Conservation (phyloP, 1,140 invertebrate species). For the Bombus affinis region DNA sequence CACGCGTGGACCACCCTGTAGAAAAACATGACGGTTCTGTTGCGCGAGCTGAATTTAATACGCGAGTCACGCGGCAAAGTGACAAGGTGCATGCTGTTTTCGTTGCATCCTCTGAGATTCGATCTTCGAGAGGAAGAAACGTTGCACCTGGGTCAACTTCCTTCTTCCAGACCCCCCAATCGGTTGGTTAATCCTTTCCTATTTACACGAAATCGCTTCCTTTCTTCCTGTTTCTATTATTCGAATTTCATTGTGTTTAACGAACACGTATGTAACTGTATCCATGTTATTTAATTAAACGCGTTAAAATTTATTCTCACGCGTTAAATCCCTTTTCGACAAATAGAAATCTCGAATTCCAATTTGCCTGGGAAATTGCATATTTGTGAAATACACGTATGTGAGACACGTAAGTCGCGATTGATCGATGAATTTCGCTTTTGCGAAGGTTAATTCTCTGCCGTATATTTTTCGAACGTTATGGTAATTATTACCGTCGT, state of each 20-base stretch:
- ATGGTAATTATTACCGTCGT: too few species aligned
- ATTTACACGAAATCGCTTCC: constrained; percentile 22
- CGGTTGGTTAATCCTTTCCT: constrained; percentile 65
- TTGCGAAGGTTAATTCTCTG: neutral
- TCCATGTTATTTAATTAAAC: too few species aligned
- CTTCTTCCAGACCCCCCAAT: constrained; percentile 74
- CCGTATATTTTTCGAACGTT: too few species aligned
- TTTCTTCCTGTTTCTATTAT: neutral
- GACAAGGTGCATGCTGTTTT: constrained; percentile 72
- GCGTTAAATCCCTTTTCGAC: too few species aligned
- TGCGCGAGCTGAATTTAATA: constrained; percentile 60
- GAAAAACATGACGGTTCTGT: constrained; percentile 57
- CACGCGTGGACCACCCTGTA: constrained; percentile 72
- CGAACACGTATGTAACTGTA: too few species aligned
- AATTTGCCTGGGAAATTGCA: too few species aligned
- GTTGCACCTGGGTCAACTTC: constrained; percentile 81
- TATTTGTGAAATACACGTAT: too few species aligned
- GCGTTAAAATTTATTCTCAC: too few species aligned
- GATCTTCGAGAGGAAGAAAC: constrained; percentile 63
- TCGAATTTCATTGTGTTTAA: neutral
- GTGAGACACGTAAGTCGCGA: neutral
- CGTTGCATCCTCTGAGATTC: constrained; percentile 68
- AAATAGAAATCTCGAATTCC: too few species aligned
- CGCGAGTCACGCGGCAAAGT: constrained; percentile 52
- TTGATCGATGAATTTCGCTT: neutral